Evolutionary conservation across 1,140 invertebrate genomes (phyloP).

Genomic region (Zaprionus ornatus): DNA sequence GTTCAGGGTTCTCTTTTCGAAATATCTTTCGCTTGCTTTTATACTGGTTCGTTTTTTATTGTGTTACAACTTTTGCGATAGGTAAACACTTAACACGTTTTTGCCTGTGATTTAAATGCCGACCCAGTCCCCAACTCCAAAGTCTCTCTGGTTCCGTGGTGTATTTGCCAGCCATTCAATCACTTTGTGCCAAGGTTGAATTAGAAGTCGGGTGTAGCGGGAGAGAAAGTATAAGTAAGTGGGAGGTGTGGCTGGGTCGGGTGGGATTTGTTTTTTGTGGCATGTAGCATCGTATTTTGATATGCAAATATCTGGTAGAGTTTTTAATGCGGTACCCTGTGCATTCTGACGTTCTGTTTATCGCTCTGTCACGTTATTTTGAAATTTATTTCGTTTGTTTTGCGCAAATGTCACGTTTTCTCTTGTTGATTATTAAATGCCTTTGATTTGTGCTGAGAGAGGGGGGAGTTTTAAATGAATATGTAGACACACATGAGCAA

Average conservation of each 20-base stretch:
- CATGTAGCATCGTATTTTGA: constrained; percentile 41
- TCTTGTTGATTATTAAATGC: constrained; percentile 61
- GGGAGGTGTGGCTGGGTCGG: neutral
- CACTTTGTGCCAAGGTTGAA: constrained; percentile 31
- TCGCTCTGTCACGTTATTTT: constrained; percentile 59
- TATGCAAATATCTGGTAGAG: constrained; percentile 70
- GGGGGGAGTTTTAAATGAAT: neutral
- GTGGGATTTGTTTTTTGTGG: constrained; percentile 2
- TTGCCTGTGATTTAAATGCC: constrained; percentile 65
- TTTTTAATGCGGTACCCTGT: constrained; percentile 49
- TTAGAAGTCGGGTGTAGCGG: neutral
- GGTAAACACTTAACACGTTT: constrained; percentile 80
- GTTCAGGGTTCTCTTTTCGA: neutral
- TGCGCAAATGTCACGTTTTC: constrained; percentile 68
- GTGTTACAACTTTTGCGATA: constrained; percentile 59
- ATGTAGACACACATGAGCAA: neutral
- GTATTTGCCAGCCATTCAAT: constrained; percentile 67
- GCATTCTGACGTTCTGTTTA: constrained; percentile 45
- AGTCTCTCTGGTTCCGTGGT: neutral
- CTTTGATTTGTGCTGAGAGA: constrained; percentile 21
- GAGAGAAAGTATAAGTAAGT: neutral
- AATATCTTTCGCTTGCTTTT: constrained; percentile 8
- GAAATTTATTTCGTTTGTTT: constrained; percentile 67
- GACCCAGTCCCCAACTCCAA: neutral
- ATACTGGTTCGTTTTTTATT: constrained; percentile 31